phyloP scores from a whole-genome alignment of 2,888 invertebrate species.

The Netelia melanura region DNA sequence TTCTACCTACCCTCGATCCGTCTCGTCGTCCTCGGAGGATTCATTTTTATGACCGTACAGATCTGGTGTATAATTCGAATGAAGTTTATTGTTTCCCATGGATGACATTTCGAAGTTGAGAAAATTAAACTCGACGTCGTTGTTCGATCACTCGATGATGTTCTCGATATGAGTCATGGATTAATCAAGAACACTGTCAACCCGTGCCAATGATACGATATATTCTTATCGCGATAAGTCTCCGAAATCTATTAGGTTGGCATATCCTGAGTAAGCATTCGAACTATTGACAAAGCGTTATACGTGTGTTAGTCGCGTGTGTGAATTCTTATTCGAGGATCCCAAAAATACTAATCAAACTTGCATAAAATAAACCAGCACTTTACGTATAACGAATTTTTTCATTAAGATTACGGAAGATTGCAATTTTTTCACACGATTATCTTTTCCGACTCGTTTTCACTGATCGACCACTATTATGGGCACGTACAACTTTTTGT shows the following conservation, averaged over 20 bases:
- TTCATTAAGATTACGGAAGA: background rate
- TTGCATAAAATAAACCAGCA: background rate
- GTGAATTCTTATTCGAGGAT: background rate
- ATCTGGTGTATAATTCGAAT: slow-evolving; percentile 53
- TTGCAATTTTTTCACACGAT: background rate
- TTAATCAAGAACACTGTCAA: slow-evolving; percentile 15
- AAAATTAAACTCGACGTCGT: slow-evolving; percentile 14
- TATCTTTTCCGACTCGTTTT: too few species aligned
- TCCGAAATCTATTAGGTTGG: slow-evolving; percentile 40
- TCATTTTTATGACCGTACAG: slow-evolving; percentile 55
- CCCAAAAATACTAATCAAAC: background rate
- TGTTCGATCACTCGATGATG: slow-evolving; percentile 20
- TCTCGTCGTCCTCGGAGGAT: slow-evolving; percentile 63
- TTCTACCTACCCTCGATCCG: slow-evolving; percentile 56
- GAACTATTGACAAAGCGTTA: background rate
- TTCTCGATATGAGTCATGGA: slow-evolving; percentile 38
- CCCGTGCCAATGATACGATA: slow-evolving; percentile 33
- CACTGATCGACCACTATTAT: too few species aligned
- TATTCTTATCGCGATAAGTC: slow-evolving; percentile 64
- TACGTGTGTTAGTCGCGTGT: too few species aligned
- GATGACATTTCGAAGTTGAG: slow-evolving; percentile 23
- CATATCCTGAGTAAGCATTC: background rate
- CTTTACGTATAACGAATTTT: background rate
- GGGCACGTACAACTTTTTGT: too few species aligned
- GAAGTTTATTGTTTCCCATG: slow-evolving; percentile 35